phyloP scores from a whole-genome alignment of 2,888 invertebrate genomes.

The Stictocephala bisonia region DNA sequence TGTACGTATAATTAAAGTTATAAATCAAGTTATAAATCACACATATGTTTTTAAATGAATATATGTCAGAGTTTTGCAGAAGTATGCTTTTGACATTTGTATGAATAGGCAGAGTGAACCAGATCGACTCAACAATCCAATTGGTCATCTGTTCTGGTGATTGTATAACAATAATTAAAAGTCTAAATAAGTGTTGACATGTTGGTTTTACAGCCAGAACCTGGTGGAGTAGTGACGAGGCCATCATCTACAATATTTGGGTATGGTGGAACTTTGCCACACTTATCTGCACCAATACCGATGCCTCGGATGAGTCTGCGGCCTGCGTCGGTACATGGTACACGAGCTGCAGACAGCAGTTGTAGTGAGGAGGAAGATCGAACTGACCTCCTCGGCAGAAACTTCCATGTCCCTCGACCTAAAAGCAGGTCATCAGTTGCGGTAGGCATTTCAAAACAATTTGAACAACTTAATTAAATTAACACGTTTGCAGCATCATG shows the following conservation, averaged over 20 bases:
- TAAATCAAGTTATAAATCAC: too few species aligned
- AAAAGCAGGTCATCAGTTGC: conserved; percentile 81
- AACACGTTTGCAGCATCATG: too few species aligned
- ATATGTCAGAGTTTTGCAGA: too few species aligned
- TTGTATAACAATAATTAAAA: too few species aligned
- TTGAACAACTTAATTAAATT: too few species aligned
- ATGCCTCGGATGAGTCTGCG: conserved; percentile 60
- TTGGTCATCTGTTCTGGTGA: not conserved
- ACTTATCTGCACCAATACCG: conserved; percentile 59
- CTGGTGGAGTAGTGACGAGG: conserved; percentile 69
- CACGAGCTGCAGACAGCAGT: conserved; percentile 62
- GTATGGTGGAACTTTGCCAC: conserved; percentile 69
- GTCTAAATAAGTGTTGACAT: not conserved
- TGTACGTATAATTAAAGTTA: too few species aligned
- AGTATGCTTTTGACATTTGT: too few species aligned
- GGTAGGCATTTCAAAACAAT: too few species aligned
- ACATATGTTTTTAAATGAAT: too few species aligned
- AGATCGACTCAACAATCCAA: not conserved
- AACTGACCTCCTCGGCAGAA: conserved; percentile 76
- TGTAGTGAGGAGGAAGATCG: conserved; percentile 73
- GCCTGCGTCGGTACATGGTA: conserved; percentile 72
- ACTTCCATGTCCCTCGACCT: conserved; percentile 83
- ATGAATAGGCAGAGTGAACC: conserved; percentile 17
- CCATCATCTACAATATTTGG: conserved; percentile 88
- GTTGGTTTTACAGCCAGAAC: conserved; percentile 72